Conservation (phyloP, 2,888 invertebrate species). For the Adela reaumurella region DNA sequence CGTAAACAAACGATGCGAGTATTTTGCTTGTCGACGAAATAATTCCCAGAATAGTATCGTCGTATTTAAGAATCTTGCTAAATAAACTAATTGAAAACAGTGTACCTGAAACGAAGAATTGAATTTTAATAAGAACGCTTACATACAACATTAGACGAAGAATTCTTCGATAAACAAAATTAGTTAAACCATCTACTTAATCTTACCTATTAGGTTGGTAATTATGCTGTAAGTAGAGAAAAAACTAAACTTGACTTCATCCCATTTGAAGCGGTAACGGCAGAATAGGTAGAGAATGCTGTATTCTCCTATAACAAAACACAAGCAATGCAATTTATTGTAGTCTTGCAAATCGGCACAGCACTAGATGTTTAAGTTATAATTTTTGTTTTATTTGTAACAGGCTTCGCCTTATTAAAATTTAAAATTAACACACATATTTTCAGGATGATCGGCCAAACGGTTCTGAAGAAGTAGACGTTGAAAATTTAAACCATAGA, state of each 20-base stretch:
- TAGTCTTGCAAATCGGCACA: no score
- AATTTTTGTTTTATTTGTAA: no score
- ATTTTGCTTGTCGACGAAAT: conserved; percentile 84
- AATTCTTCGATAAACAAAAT: no score
- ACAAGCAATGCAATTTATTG: no score
- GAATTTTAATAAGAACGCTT: conserved; percentile 1
- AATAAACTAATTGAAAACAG: conserved; percentile 77
- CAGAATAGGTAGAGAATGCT: conserved; percentile 53
- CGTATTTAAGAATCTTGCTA: conserved; percentile 75
- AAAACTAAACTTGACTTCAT: conserved; percentile 55
- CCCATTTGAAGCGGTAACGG: conserved; percentile 55
- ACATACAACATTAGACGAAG: not conserved
- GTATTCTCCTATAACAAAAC: conserved; percentile 50
- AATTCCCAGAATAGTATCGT: conserved; percentile 79
- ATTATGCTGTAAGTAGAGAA: conserved; percentile 55
- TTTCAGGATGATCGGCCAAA: not conserved
- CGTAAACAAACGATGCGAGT: conserved; percentile 78
- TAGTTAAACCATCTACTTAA: no score
- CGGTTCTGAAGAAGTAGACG: not conserved
- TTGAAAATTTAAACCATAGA: no score
- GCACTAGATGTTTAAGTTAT: no score
- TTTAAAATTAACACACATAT: not conserved
- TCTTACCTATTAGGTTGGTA: conserved; percentile 50
- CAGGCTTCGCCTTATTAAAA: not conserved
- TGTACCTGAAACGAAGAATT: conserved; percentile 59